Evolutionary conservation across 2,888 invertebrate species (phyloP).

Genomic region (Epirrhoe alternata): DNA sequence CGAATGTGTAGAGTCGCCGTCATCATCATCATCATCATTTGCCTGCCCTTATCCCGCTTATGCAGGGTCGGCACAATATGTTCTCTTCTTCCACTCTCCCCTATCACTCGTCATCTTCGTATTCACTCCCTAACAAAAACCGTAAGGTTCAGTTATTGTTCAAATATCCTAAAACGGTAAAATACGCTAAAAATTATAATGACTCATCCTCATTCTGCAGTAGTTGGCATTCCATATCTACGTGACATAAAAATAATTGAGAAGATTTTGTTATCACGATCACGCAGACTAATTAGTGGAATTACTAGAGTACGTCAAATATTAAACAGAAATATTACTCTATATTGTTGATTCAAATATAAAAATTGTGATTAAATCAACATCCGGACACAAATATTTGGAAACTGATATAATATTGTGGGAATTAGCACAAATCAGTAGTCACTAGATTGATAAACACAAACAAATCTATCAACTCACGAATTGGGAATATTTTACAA

Average conservation of each 20-base stretch:
- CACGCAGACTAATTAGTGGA: neutral
- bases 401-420: slow-evolving; percentile 34
- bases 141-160: too few species aligned
- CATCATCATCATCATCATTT: too few species aligned
- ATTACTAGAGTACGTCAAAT: neutral
- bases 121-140: too few species aligned
- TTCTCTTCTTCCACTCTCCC: too few species aligned
- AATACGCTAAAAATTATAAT: neutral
- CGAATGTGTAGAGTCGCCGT: too few species aligned
- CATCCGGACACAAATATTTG: slow-evolving; percentile 38
- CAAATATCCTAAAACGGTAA: neutral
- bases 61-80: too few species aligned
- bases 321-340: neutral
- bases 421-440: slow-evolving; percentile 40
- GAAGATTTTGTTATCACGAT: neutral
- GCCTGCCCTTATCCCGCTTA: too few species aligned
- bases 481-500: slow-evolving; percentile 26
- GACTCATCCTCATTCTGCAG: neutral
- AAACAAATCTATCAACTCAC: slow-evolving; percentile 33
- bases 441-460: slow-evolving; percentile 23
- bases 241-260: neutral
- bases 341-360: slow-evolving; percentile 18
- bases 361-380: slow-evolving; percentile 36
- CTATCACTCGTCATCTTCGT: too few species aligned
- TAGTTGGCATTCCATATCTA: neutral